phyloP scores from a whole-genome alignment of 2,113 vertebrate species.

The Cheilinus undulatus region DNA sequence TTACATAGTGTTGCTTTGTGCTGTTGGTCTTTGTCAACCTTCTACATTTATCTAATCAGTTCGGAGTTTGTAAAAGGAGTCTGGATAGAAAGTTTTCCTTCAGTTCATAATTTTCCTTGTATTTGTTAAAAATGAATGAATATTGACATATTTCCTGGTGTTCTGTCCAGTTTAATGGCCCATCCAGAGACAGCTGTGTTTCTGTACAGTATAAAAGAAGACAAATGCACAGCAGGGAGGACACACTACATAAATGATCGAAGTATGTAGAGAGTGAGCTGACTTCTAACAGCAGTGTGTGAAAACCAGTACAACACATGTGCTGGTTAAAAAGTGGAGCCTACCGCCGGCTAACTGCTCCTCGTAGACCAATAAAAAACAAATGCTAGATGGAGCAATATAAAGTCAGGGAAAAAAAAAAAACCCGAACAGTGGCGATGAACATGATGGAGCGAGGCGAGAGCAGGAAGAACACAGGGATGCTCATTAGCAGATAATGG shows the following conservation, averaged over 20 bases:
- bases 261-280: constrained; percentile 57
- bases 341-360: constrained; percentile 75
- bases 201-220: constrained; percentile 25
- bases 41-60: no score
- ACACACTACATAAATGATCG: constrained; percentile 56
- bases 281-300: constrained; percentile 64
- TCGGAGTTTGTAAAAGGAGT: no score
- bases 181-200: neutral
- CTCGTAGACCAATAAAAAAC: constrained; percentile 83
- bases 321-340: constrained; percentile 73
- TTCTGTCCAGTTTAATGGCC: no score
- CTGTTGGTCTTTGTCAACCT: no score
- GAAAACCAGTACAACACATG: constrained; percentile 70
- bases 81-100: no score
- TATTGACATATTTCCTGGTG: no score
- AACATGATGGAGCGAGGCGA: constrained; percentile 45
- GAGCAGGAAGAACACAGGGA: constrained; percentile 51
- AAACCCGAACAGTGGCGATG: constrained; percentile 20
- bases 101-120: no score
- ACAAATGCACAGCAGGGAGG: constrained; percentile 21
- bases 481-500: constrained; percentile 74
- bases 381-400: constrained; percentile 77
- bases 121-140: no score
- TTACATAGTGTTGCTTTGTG: no score
- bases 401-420: constrained; percentile 44